Evolutionary conservation across 2,113 vertebrate genomes (phyloP).

Genomic region (Oncorhynchus masou): DNA sequence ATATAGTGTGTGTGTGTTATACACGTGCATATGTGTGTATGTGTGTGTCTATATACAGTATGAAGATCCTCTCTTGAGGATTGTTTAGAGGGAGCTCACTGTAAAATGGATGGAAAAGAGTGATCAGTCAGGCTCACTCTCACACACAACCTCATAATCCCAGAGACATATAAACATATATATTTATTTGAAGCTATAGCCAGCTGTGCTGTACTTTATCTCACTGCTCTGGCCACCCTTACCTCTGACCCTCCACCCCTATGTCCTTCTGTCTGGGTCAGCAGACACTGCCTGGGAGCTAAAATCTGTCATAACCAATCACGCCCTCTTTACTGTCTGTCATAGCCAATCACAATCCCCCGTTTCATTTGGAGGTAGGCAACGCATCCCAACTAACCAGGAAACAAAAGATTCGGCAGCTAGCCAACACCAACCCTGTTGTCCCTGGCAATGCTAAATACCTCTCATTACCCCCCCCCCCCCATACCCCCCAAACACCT

Average conservation of each 20-base stretch:
- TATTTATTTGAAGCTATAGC: not conserved
- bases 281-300: conserved; percentile 36
- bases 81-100: no score
- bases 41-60: not conserved
- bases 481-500: conserved; percentile 9
- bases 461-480: conserved; percentile 43
- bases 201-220: not conserved
- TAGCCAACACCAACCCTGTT: conserved; percentile 35
- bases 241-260: not conserved
- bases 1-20: not conserved
- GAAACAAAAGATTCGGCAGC: conserved; percentile 49
- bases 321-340: conserved; percentile 49
- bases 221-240: not conserved
- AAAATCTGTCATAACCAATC: conserved; percentile 54
- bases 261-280: conserved; percentile 44
- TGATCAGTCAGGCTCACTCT: no score
- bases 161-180: no score
- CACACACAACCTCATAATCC: no score
- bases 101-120: not conserved
- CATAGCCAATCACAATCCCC: conserved; percentile 45
- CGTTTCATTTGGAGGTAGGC: conserved; percentile 19
- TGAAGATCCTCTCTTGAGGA: no score
- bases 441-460: conserved; percentile 31
- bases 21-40: not conserved
- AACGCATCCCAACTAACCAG: conserved; percentile 41